Percentiles rank a stretch among this genome's conserved stretches.
Evolutionary conservation across 92 coral and sea anemone genomes (phyloP).

Genomic region (Parazoanthus atlanticus): DNA sequence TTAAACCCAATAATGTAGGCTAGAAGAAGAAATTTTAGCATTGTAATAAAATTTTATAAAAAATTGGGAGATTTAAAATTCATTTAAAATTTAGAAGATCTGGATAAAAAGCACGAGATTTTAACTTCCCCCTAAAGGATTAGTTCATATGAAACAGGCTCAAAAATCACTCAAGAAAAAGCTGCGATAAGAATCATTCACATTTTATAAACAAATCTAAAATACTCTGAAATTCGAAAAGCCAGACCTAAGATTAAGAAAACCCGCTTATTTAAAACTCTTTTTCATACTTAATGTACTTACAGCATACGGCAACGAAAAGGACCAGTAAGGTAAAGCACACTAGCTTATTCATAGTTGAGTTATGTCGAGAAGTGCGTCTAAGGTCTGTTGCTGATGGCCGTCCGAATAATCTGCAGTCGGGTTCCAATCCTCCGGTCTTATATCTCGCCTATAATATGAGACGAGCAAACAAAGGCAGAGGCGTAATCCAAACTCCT

Average conservation of each 20-base stretch:
- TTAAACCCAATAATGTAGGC: background rate
- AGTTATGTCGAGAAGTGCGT: slow-evolving; percentile 2
- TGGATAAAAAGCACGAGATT: no score
- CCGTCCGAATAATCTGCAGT: slow-evolving; percentile 34
- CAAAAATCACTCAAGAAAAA: no score
- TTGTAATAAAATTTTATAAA: no score
- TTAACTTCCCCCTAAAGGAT: no score
- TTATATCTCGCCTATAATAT: slow-evolving; percentile 26
- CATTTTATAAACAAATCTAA: no score
- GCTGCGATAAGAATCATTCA: background rate
- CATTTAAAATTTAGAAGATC: no score
- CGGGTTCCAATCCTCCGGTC: background rate
- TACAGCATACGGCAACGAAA: slow-evolving; percentile 22
- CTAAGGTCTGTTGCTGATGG: slow-evolving; percentile 7
- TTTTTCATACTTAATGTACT: background rate
- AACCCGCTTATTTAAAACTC: background rate
- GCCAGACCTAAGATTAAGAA: background rate
- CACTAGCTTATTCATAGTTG: slow-evolving; percentile 32
- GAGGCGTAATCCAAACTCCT: slow-evolving; percentile 39
- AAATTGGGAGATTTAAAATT: background rate
- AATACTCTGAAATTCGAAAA: background rate
- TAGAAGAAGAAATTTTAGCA: background rate
- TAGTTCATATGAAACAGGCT: no score
- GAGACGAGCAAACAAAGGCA: slow-evolving; percentile 27
- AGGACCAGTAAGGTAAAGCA: slow-evolving; percentile 14